These are phyloP conservation scores for Anadara kagoshimensis DNA, from an alignment of 1,140 invertebrate genomes.

Conservation along the genomic window DNA sequence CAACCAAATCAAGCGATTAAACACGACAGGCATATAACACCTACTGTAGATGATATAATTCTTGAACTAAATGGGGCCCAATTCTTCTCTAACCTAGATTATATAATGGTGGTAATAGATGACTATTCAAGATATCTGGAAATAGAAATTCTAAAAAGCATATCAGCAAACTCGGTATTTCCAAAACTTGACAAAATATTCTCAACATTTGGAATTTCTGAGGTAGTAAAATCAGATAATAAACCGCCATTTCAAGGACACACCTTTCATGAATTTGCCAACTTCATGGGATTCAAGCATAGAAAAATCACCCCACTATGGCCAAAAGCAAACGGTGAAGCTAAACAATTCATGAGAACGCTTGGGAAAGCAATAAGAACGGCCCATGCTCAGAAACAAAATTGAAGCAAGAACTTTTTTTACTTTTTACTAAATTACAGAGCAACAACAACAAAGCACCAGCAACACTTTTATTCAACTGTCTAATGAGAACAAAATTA, in stretches of 20 bases:
- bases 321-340: constrained; percentile 50
- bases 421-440: constrained; percentile 46
- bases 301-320: constrained; percentile 48
- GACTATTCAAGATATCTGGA: constrained; percentile 54
- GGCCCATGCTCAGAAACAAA: constrained; percentile 32
- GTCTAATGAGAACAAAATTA: too few relatives aligned
- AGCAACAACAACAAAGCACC: constrained; percentile 46
- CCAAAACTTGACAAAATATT: constrained; percentile 49
- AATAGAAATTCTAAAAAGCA: constrained; percentile 40
- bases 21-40: too few relatives aligned
- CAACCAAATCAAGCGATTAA: too few relatives aligned
- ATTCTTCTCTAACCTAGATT: too few relatives aligned
- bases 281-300: constrained; percentile 39
- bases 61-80: too few relatives aligned
- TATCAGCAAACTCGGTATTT: constrained; percentile 33
- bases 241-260: constrained; percentile 47
- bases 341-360: constrained; percentile 50
- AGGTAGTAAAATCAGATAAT: constrained; percentile 36
- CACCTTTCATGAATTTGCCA: too few relatives aligned
- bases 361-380: constrained; percentile 47
- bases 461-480: too few relatives aligned
- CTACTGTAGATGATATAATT: too few relatives aligned
- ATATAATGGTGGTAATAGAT: constrained; percentile 52
- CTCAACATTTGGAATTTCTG: constrained; percentile 30
- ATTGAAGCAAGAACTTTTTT: constrained; percentile 52